These are phyloP conservation scores for Poecilobothrus nobilitatus DNA, from an alignment of 2,888 invertebrate genomes.

Conservation along the genomic window DNA sequence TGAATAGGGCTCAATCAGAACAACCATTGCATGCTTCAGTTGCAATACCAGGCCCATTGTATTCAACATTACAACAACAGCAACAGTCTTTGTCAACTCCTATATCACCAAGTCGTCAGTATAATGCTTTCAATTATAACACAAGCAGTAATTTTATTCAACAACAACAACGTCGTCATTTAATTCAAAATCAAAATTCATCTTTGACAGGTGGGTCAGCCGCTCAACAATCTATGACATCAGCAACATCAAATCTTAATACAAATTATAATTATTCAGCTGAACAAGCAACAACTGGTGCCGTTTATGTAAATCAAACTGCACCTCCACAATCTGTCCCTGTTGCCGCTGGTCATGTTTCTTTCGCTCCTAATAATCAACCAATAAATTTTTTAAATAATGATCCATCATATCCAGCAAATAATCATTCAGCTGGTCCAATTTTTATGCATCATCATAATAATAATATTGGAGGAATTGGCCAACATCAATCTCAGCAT, in stretches of 20 bases:
- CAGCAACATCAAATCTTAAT: slow-evolving; percentile 11
- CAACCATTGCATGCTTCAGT: slow-evolving; percentile 30
- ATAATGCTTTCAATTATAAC: slow-evolving; percentile 13
- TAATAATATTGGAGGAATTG: slow-evolving; percentile 32
- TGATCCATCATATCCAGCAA: slow-evolving; percentile 15
- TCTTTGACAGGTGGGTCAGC: slow-evolving; percentile 15
- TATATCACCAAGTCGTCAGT: slow-evolving; percentile 24
- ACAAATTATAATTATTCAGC: slow-evolving; percentile 9
- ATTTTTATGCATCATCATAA: slow-evolving; percentile 45
- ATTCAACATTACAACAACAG: slow-evolving; percentile 31
- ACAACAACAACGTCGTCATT: slow-evolving; percentile 26
- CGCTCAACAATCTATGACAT: slow-evolving; percentile 7
- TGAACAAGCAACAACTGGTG: slow-evolving; percentile 11
- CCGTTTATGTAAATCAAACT: slow-evolving; percentile 15
- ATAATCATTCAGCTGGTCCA: slow-evolving; percentile 33
- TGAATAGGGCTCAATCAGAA: slow-evolving; percentile 41
- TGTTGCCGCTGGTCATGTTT: slow-evolving; percentile 10
- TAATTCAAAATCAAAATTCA: slow-evolving; percentile 23
- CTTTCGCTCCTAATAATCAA: slow-evolving; percentile 7
- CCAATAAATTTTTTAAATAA: slow-evolving; percentile 19
- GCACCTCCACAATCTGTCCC: slow-evolving; percentile 28
- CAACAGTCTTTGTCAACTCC: slow-evolving; percentile 25
- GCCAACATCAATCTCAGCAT: slow-evolving; percentile 28
- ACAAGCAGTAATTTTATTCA: slow-evolving; percentile 18
- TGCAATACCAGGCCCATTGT: slow-evolving; percentile 22